Evolutionary conservation across 2,113 vertebrate genomes (phyloP).

Genomic region (Erpornis zantholeuca): DNA sequence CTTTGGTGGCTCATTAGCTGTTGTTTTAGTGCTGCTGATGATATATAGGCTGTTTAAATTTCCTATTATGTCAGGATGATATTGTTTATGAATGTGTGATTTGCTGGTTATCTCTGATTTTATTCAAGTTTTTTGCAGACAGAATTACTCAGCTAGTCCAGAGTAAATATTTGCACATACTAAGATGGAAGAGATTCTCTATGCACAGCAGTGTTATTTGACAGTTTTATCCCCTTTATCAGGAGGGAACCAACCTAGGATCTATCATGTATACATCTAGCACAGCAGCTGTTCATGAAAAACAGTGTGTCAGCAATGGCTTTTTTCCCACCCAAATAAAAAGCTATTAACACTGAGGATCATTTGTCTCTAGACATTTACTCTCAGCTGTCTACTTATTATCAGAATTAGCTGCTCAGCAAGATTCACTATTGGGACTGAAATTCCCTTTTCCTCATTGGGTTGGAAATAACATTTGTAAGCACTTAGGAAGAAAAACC

Average conservation of each 20-base stretch:
- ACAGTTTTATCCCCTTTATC: slow-evolving; percentile 74
- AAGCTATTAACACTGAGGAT: neutral
- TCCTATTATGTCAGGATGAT: neutral
- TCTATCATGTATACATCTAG: neutral
- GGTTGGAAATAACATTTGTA: neutral
- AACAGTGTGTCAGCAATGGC: neutral
- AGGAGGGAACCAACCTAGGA: slow-evolving; percentile 57
- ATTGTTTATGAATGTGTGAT: neutral
- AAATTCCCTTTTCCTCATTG: neutral
- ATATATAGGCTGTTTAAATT: neutral
- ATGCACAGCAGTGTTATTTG: slow-evolving; percentile 36
- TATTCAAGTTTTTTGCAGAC: slow-evolving; percentile 61
- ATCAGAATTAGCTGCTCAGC: neutral
- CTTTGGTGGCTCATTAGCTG: neutral
- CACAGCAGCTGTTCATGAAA: neutral
- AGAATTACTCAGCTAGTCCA: slow-evolving; percentile 58
- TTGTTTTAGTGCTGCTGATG: neutral
- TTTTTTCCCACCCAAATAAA: neutral
- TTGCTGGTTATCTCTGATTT: slow-evolving; percentile 8
- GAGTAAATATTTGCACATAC: slow-evolving; percentile 72
- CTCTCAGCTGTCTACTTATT: neutral
- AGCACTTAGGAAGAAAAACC: neutral
- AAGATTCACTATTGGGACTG: neutral
- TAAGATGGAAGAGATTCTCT: slow-evolving; percentile 78
- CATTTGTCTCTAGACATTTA: neutral